Conservation (phyloP, 2,888 invertebrate genomes). For the Drosophila ustulata region DNA sequence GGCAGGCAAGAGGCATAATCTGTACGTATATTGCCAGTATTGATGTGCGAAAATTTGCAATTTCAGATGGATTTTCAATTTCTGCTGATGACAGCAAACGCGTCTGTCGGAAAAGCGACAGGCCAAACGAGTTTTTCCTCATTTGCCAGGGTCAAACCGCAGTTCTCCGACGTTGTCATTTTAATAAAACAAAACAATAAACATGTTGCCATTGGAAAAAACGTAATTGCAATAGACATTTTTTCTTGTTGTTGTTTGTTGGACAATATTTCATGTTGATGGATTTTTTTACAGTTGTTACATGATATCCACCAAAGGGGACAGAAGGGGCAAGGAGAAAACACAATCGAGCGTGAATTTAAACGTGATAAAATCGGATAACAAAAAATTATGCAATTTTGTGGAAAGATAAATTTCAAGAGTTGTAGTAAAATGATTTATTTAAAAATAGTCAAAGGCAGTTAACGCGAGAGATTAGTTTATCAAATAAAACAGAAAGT, state of each 20-base stretch:
- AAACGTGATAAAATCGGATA: not conserved
- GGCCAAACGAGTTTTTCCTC: constrained; percentile 20
- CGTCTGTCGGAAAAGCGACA: constrained; percentile 14
- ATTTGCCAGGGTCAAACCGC: constrained; percentile 5
- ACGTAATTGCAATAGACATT: constrained; percentile 27
- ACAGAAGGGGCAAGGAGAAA: not conserved
- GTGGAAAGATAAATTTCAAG: not conserved
- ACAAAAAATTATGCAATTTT: not conserved
- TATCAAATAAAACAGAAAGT: no score
- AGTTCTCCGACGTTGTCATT: not conserved
- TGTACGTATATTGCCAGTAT: constrained; percentile 39
- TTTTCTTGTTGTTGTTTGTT: not conserved
- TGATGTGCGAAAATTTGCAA: constrained; percentile 38
- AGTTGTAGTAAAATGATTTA: not conserved
- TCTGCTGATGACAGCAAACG: constrained; percentile 51
- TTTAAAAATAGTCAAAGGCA: not conserved
- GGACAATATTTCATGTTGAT: constrained; percentile 7
- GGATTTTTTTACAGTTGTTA: constrained; percentile 19
- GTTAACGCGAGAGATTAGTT: not conserved
- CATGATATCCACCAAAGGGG: not conserved
- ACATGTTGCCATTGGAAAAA: constrained; percentile 17
- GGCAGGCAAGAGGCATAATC: constrained; percentile 27
- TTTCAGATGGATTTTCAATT: constrained; percentile 63
- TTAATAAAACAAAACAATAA: constrained; percentile 2
- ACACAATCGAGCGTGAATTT: constrained; percentile 3